Percentiles rank a stretch among this genome's conserved stretches.
phyloP scores from a whole-genome alignment of 37 sponge, comb jelly and placozoan genomes.

The Chondrilla cf. caribensis region DNA sequence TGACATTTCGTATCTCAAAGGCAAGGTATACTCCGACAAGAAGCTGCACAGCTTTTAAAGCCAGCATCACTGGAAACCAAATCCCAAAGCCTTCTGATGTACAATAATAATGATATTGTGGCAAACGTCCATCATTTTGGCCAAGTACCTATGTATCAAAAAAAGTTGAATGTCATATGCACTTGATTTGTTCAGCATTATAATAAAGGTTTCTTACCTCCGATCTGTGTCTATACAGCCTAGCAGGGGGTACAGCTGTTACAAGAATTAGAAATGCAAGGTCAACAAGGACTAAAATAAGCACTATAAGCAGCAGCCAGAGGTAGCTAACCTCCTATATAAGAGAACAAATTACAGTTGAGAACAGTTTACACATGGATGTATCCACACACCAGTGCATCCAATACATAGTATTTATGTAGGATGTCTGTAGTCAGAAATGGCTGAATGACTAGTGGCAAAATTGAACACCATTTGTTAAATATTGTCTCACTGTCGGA shows the following conservation, averaged over 20 bases:
- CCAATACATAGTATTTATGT: too few species aligned
- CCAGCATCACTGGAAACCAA: slow-evolving; percentile 6
- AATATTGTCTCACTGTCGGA: too few species aligned
- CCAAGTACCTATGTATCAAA: not conserved
- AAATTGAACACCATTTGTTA: too few species aligned
- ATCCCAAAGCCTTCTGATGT: not conserved
- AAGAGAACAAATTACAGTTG: not conserved
- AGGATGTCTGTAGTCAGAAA: too few species aligned
- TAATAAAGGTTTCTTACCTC: not conserved
- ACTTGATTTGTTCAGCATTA: not conserved
- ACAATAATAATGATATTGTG: not conserved
- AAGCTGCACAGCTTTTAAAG: not conserved
- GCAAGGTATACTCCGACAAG: slow-evolving; percentile 19
- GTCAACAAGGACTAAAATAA: not conserved
- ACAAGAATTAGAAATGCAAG: not conserved
- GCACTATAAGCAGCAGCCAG: not conserved
- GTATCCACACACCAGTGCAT: not conserved
- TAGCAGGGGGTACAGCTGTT: not conserved
- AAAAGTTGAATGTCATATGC: not conserved
- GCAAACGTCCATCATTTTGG: not conserved
- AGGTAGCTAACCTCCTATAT: not conserved
- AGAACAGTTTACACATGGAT: not conserved
- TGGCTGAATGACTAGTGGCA: too few species aligned
- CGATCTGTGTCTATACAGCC: not conserved
- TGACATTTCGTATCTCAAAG: slow-evolving; percentile 35